These are phyloP conservation scores for Aporophyla lueneburgensis DNA, from an alignment of 2,888 invertebrate species.

Conservation along the genomic window DNA sequence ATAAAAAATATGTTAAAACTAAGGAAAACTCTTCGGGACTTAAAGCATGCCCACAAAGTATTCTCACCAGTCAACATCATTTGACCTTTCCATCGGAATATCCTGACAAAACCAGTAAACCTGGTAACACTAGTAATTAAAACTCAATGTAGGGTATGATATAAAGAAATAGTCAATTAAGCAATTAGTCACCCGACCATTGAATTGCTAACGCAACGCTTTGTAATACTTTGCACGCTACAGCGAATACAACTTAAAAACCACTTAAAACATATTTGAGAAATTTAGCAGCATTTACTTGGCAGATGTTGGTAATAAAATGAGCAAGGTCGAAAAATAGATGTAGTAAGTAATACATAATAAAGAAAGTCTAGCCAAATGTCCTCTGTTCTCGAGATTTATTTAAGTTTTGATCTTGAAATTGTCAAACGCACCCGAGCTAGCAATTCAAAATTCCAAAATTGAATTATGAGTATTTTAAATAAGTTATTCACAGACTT, in stretches of 20 bases:
- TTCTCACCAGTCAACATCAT: neutral
- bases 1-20: neutral
- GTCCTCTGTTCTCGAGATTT: neutral
- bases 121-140: slow-evolving; percentile 17
- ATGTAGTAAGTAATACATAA: slow-evolving; percentile 21
- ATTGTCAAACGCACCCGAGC: slow-evolving; percentile 12
- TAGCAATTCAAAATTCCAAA: neutral
- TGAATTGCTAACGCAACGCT: slow-evolving; percentile 55
- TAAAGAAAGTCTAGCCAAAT: slow-evolving; percentile 28
- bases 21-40: neutral
- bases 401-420: slow-evolving; percentile 14
- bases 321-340: slow-evolving; percentile 12
- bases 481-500: neutral
- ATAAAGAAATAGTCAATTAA: slow-evolving; percentile 58
- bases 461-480: neutral
- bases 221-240: slow-evolving; percentile 53
- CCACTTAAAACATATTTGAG: slow-evolving; percentile 17
- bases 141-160: slow-evolving; percentile 17
- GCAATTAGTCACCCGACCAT: slow-evolving; percentile 63
- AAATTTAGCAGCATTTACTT: slow-evolving; percentile 22
- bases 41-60: neutral
- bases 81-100: neutral
- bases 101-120: neutral
- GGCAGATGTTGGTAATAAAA: slow-evolving; percentile 24
- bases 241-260: slow-evolving; percentile 34